Evolutionary conservation across 2,113 vertebrate genomes (phyloP).

Genomic region (Cavia aperea): DNA sequence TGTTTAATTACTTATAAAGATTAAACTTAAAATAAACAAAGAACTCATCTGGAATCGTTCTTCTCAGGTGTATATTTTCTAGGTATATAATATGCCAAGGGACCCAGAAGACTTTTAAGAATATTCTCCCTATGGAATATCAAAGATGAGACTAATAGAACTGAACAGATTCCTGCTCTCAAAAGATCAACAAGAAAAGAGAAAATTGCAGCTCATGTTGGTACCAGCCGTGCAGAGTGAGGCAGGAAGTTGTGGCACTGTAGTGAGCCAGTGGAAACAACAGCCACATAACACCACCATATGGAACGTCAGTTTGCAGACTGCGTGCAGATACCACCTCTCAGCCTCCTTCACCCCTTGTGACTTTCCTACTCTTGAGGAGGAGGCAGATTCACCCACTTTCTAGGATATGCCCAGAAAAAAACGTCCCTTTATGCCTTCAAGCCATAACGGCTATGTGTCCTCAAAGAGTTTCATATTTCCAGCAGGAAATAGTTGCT

Average conservation of each 20-base stretch:
- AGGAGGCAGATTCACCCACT: background rate
- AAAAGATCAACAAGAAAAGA: slow-evolving; percentile 28
- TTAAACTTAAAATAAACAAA: slow-evolving; percentile 2
- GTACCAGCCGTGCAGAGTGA: slow-evolving; percentile 6
- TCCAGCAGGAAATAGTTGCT: slow-evolving; percentile 45
- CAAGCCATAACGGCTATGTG: slow-evolving; percentile 40
- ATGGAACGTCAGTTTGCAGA: slow-evolving; percentile 15
- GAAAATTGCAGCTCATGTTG: slow-evolving; percentile 12
- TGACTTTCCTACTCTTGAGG: background rate
- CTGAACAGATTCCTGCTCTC: background rate
- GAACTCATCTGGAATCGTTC: background rate
- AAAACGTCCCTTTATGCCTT: background rate
- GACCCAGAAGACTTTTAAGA: background rate
- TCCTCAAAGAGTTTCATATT: slow-evolving; percentile 46
- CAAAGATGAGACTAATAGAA: slow-evolving; percentile 1
- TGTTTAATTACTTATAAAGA: slow-evolving; percentile 3
- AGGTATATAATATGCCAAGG: background rate
- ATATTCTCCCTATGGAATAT: slow-evolving; percentile 16
- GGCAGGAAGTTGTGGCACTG: slow-evolving; percentile 36
- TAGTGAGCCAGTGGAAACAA: background rate
- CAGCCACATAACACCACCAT: background rate
- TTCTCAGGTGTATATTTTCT: background rate
- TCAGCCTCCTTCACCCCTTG: slow-evolving; percentile 31
- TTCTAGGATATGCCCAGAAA: background rate
- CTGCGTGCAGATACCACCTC: background rate